Conservation (phyloP, 2,113 vertebrate genomes). For the Cygnus atratus region DNA sequence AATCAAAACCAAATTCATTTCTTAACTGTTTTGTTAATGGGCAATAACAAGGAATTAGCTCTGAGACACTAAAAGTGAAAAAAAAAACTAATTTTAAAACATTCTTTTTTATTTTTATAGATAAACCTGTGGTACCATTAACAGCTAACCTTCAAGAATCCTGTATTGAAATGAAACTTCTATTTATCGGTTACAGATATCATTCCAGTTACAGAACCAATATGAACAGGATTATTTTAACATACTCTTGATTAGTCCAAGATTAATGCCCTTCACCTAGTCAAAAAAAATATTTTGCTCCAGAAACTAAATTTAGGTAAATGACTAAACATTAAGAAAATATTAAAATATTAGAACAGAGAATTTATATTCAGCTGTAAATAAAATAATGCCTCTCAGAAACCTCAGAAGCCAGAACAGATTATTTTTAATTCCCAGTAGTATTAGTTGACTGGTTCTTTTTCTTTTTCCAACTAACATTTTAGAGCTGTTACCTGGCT, state of each 20-base stretch:
- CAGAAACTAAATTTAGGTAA: neutral
- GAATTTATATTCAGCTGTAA: neutral
- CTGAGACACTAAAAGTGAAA: neutral
- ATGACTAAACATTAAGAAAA: neutral
- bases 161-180: neutral
- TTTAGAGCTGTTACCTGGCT: conserved; percentile 85
- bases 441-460: neutral
- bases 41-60: neutral
- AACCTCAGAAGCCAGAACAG: neutral
- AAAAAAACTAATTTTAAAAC: neutral
- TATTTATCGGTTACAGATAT: neutral
- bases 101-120: neutral
- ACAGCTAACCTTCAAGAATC: neutral
- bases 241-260: neutral
- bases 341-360: neutral
- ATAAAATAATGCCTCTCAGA: neutral
- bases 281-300: neutral
- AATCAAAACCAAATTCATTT: neutral
- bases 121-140: neutral
- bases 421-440: neutral
- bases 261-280: neutral
- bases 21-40: neutral
- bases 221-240: neutral
- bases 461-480: neutral
- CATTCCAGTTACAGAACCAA: neutral